Evolutionary conservation across 2,888 invertebrate species (phyloP).

Genomic region (Lycophotia porphyrea): DNA sequence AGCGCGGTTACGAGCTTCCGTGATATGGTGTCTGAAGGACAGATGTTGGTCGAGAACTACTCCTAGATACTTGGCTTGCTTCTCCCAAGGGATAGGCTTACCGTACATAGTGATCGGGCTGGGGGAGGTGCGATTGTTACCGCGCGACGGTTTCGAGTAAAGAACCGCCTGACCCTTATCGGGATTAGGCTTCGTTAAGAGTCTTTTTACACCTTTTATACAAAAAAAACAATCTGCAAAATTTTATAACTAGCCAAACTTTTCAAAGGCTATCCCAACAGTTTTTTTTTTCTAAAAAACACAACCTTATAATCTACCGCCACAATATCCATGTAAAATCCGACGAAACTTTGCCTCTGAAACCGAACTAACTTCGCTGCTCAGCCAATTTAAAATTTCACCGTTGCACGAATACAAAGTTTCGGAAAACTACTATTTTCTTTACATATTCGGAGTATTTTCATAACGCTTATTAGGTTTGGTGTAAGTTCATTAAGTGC

Average conservation of each 20-base stretch:
- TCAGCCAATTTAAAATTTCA: slow-evolving; percentile 59
- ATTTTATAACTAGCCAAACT: slow-evolving; percentile 3
- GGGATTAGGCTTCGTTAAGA: too few species aligned
- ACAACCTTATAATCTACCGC: slow-evolving; percentile 1
- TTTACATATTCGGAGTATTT: slow-evolving; percentile 42
- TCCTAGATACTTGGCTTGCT: too few species aligned
- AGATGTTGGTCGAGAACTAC: too few species aligned
- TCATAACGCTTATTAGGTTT: slow-evolving; percentile 46
- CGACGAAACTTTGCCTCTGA: slow-evolving; percentile 33
- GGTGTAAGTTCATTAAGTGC: slow-evolving; percentile 37
- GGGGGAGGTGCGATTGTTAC: too few species aligned
- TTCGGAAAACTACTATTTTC: slow-evolving; percentile 44
- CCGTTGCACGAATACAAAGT: slow-evolving; percentile 35
- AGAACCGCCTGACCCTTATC: too few species aligned
- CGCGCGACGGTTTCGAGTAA: too few species aligned
- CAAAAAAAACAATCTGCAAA: not conserved
- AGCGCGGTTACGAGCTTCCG: too few species aligned
- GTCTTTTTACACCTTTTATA: too few species aligned
- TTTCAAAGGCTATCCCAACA: not conserved
- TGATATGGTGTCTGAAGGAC: too few species aligned
- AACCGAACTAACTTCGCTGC: slow-evolving; percentile 30
- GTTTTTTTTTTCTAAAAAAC: slow-evolving; percentile 9
- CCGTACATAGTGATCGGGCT: too few species aligned
- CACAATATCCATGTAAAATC: slow-evolving; percentile 39
- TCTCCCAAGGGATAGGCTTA: too few species aligned